A percentile compares a stretch with the other conserved stretches of the same genome.
Conservation (phyloP, 2,113 vertebrate species). For the Pterocles burchelli region DNA sequence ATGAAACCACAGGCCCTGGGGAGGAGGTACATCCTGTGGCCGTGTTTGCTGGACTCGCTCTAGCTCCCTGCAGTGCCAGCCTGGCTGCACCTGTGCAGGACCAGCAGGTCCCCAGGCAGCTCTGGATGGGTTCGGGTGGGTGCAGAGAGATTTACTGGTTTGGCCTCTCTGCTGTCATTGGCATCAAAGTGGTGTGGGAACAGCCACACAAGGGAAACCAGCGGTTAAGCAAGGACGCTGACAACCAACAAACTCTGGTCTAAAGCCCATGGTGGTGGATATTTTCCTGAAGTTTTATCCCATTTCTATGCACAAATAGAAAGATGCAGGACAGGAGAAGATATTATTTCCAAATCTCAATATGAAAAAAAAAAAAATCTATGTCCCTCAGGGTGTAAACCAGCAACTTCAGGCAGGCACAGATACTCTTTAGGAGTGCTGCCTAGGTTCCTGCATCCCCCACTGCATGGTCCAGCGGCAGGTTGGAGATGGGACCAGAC, state of each 20-base stretch:
- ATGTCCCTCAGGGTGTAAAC: not conserved
- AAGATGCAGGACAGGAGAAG: not conserved
- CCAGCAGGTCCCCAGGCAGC: not conserved
- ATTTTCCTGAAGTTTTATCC: not conserved
- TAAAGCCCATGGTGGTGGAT: rapidly evolving
- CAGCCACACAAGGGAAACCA: not conserved
- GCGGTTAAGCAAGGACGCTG: rapidly evolving
- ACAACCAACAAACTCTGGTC: not conserved
- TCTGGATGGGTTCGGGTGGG: not conserved
- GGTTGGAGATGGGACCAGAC: not conserved
- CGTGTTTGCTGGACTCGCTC: rapidly evolving
- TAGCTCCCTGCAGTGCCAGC: not conserved
- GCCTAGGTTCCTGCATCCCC: not conserved
- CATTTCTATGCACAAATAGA: not conserved
- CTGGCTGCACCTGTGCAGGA: not conserved
- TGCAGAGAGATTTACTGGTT: not conserved
- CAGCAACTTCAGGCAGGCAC: not conserved
- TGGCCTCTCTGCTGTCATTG: not conserved
- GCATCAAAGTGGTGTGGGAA: not conserved
- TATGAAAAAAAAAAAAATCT: not conserved
- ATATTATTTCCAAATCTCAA: not conserved
- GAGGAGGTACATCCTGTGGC: not conserved
- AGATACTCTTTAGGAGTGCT: not conserved
- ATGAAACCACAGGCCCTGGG: not conserved
- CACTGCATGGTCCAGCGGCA: rapidly evolving